Evolutionary conservation across 1,140 invertebrate species (phyloP), one percentile per base, ranked within the genome.

Genomic region (Papilio xuthus): DNA sequence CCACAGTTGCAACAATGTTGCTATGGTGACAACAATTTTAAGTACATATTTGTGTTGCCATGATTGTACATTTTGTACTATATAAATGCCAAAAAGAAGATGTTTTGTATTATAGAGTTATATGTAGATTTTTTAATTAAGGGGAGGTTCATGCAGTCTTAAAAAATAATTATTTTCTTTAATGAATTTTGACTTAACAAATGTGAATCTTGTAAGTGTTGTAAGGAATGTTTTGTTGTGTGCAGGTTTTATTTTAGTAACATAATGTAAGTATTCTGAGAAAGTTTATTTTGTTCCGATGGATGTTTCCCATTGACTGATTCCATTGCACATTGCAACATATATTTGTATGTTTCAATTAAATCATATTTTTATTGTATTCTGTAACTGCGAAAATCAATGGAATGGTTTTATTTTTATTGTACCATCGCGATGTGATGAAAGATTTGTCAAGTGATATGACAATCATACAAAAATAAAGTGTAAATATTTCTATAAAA

Each of bases 81-180:
- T 90, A 90, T 83, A 88, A 87, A 91, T 91, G 89, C 90, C 90
- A 91, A 91, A 91, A 89, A 91, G 85, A 86, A 84, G 82, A 81
- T 82, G 76, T 83, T 76, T 79, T 85, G 83, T 87, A 85, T 82
- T 80, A 86, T 84, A 85, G 83, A 85, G 28, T 79, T 79, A 83
- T 83, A 82, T 74, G 80, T 82, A 81, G 79, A 82, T 81, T 85
- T 85, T 83, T 82, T 79, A 73, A 73, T 81, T 81, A 69, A 79
- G 47, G 77, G 72, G 72, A 63, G 56, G 74, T 60, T 76, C 32
- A 60, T 76, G 37, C 74, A 76, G 74, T 76, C 74, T 60, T 63
- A 63, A 23, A 9, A 74, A 76, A 32, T 63, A 42, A 41, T 20
- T 76, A 53, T 32, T 76, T 76, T 76, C 44, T 76, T 56, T 74